Percentiles rank a stretch among this genome's conserved stretches.
These are phyloP conservation scores for Amblyraja radiata DNA, from an alignment of 2,797 vertebrate genomes.

Conservation along the genomic window DNA sequence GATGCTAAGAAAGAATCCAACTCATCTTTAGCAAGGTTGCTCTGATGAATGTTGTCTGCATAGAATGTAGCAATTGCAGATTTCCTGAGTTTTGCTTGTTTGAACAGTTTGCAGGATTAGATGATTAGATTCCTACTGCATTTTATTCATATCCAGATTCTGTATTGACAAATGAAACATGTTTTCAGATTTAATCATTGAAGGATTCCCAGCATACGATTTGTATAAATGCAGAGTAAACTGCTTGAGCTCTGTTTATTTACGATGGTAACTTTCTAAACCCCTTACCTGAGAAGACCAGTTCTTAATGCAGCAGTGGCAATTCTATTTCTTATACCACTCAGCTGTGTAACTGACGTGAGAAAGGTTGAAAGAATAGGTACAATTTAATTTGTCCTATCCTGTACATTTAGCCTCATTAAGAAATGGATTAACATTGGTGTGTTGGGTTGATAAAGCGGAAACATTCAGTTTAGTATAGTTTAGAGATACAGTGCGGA, in stretches of 20 bases:
- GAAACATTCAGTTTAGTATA: too few relatives aligned
- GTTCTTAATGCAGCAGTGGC: too few relatives aligned
- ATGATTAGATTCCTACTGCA: not conserved
- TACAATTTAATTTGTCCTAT: not conserved
- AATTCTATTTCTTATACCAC: not conserved
- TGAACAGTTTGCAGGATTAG: not conserved
- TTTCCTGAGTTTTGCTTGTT: not conserved
- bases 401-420: not conserved
- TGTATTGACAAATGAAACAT: not conserved
- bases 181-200: not conserved
- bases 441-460: not conserved
- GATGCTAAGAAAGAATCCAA: conserved; percentile 17
- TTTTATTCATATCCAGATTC: not conserved
- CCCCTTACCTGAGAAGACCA: not conserved
- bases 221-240: not conserved
- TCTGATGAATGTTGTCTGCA: not conserved
- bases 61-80: not conserved
- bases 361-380: not conserved
- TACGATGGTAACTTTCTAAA: too few relatives aligned
- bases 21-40: conserved; percentile 4
- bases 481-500: too few relatives aligned
- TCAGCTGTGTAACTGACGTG: not conserved
- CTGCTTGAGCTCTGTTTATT: not conserved
- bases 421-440: not conserved
- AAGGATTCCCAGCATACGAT: not conserved